These are phyloP conservation scores for Callipepla squamata DNA, from an alignment of 2,113 vertebrate genomes.

Conservation along the genomic window DNA sequence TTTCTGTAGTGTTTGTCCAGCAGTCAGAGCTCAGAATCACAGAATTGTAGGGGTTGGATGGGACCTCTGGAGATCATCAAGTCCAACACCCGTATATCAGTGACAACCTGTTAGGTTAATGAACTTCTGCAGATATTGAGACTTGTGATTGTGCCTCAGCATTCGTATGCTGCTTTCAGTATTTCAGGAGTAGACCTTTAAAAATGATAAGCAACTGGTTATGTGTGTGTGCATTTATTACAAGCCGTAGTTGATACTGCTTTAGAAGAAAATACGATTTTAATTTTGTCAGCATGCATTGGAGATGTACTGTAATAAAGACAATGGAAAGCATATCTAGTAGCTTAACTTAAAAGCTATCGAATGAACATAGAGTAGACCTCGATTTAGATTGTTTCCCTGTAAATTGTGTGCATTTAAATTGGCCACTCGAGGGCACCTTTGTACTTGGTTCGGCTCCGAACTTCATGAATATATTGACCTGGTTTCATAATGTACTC, in stretches of 20 bases:
- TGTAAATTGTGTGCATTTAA: neutral
- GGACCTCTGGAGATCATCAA: too few species aligned
- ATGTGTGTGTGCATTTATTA: neutral
- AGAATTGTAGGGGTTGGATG: too few species aligned
- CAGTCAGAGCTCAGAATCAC: neutral
- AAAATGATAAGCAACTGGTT: neutral
- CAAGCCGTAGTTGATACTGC: neutral
- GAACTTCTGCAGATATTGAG: neutral
- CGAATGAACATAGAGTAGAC: neutral
- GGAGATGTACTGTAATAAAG: neutral
- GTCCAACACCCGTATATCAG: too few species aligned
- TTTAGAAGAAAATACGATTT: neutral
- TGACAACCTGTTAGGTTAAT: neutral
- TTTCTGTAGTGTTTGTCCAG: neutral
- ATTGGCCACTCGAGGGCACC: constrained; percentile 57
- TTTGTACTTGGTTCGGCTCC: constrained; percentile 21
- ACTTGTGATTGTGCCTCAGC: neutral
- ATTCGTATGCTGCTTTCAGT: neutral
- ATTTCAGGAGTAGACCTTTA: neutral
- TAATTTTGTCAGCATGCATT: neutral
- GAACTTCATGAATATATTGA: neutral
- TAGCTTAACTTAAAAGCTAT: neutral
- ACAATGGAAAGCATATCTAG: neutral
- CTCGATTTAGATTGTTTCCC: neutral
- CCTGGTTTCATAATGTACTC: fast-evolving